phyloP scores from a whole-genome alignment of 1,140 invertebrate species.

The Neuroterus valhalla region DNA sequence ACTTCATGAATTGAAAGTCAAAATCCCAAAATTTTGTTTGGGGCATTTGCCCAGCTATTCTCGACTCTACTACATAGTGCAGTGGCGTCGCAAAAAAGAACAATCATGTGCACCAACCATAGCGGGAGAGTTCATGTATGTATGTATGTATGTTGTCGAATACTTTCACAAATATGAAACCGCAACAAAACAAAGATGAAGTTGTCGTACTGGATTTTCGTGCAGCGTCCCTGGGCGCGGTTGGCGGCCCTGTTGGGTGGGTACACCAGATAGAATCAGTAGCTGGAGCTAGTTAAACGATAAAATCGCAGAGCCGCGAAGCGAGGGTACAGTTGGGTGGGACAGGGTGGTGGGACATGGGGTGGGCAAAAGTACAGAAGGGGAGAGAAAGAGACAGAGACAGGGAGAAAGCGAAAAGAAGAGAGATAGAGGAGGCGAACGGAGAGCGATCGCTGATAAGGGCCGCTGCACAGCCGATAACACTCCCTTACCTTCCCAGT shows the following conservation, averaged over 20 bases:
- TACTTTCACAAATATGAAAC: constrained; percentile 12
- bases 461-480: constrained; percentile 71
- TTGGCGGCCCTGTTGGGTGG: constrained; percentile 70
- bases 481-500: constrained; percentile 74
- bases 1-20: no score
- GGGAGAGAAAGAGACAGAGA: constrained; percentile 33
- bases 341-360: constrained; percentile 41
- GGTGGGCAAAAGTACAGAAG: constrained; percentile 32
- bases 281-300: constrained; percentile 76
- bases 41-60: no score
- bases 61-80: no score
- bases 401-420: constrained; percentile 39
- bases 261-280: constrained; percentile 74
- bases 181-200: constrained; percentile 24
- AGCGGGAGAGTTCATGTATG: neutral
- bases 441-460: constrained; percentile 72
- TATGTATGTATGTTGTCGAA: constrained; percentile 8
- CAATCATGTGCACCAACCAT: neutral
- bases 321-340: constrained; percentile 61
- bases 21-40: no score
- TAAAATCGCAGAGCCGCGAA: constrained; percentile 72
- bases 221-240: constrained; percentile 63
- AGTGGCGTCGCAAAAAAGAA: neutral
- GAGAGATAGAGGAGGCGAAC: constrained; percentile 43
- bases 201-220: constrained; percentile 42